These are phyloP conservation scores for Aphodius sticticus DNA, from an alignment of 2,888 invertebrate species.

Conservation along the genomic window DNA sequence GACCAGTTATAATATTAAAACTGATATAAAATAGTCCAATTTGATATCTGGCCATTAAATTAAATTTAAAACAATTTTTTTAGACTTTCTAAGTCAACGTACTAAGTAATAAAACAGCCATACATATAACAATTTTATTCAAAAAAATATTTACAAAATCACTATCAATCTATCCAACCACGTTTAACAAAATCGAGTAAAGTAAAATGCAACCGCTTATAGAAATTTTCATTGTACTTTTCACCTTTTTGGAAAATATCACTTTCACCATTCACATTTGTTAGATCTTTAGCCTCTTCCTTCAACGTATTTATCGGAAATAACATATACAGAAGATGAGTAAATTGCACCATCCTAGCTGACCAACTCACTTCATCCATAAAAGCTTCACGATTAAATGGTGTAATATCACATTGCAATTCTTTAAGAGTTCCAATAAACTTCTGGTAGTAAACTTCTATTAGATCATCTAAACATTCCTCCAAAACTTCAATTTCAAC, in stretches of 20 bases:
- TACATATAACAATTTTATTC: no score
- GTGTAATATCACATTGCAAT: slow-evolving; percentile 46
- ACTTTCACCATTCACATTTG: slow-evolving; percentile 44
- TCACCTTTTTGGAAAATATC: slow-evolving; percentile 22
- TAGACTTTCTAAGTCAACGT: no score
- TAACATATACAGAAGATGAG: slow-evolving; percentile 59
- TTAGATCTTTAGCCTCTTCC: slow-evolving; percentile 53
- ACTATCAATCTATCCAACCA: slow-evolving; percentile 20
- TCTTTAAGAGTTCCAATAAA: slow-evolving; percentile 50
- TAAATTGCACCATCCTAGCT: slow-evolving; percentile 53
- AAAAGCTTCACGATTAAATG: slow-evolving; percentile 57
- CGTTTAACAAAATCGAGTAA: slow-evolving; percentile 28
- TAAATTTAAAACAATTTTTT: no score
- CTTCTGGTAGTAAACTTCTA: slow-evolving; percentile 59
- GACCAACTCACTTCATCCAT: slow-evolving; percentile 54
- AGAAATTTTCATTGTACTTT: slow-evolving; percentile 27
- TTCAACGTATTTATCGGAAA: slow-evolving; percentile 56
- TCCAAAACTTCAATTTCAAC: slow-evolving; percentile 56
- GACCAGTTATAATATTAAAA: no score
- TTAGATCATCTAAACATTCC: slow-evolving; percentile 58
- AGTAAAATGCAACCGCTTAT: slow-evolving; percentile 26
- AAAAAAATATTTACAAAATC: no score
- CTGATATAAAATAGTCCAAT: no score
- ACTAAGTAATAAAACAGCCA: no score
- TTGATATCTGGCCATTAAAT: no score